Evolutionary conservation across 2,888 invertebrate species (phyloP), one percentile per base, ranked within the genome.

Genomic region (Nephrotoma appendiculata): DNA sequence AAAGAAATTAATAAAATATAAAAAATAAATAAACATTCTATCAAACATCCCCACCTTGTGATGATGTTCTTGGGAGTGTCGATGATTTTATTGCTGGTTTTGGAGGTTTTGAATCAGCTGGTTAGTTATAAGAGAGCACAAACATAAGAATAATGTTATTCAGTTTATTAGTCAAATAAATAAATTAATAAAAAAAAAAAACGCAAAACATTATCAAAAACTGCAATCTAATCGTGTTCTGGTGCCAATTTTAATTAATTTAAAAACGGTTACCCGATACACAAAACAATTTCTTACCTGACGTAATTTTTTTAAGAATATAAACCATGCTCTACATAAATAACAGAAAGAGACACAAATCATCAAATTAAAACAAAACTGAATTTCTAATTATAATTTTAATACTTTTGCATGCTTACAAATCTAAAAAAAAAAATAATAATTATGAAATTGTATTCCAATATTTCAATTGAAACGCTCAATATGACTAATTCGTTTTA

Each of bases 51-150:
- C 44, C 85, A 97, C 97, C 97, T 96, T 97, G 97, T 90, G 97
- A 97, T 89, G 97, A 97, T 91, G 96, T 97, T 94, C 97, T 94
- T 92, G 97, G 97, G 93, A 98, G 95, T 92, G 97, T 97, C 90
- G 97, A 97, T 92, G 97, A 97, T 94, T 98, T 98, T 93, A 98
- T 98, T 92, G 98, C 98, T 93, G 98, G 97, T 94, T 98, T 98
- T 92, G 97, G 95, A 92, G 98, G 98, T 94, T 97, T 97, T 93
- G 96, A 95, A 93, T 97, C 97, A 94, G 96, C 97, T 97, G 84
- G 71, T 71, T 71, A 71, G 71, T 71, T 71, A 71, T 71, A 71
- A 71, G 7, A 31, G 71, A 71, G 71, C 71, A 71, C 71, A 71
- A 71, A 71, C 31, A 71, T 71, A 71, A 31, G 9, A 71, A 31